Evolutionary conservation across 2,888 invertebrate genomes (phyloP).

Genomic region (Pachydiplax longipennis): DNA sequence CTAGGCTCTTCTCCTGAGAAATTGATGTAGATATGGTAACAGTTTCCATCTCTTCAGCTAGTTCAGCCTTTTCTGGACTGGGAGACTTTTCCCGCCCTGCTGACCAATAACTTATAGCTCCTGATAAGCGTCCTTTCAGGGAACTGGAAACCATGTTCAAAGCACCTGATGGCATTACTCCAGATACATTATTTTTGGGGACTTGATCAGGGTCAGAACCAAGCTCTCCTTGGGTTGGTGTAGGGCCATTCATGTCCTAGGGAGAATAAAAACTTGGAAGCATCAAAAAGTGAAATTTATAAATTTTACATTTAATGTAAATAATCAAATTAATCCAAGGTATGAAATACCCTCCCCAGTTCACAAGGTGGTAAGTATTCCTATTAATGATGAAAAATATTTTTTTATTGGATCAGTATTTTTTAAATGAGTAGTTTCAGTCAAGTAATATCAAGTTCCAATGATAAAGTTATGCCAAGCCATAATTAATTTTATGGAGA

Average conservation of each 20-base stretch:
- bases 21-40: background rate
- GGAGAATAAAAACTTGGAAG: background rate
- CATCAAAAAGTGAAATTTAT: too few relatives aligned
- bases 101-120: constrained; percentile 53
- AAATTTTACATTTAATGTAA: too few relatives aligned
- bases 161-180: background rate
- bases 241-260: background rate
- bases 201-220: background rate
- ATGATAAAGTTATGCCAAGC: too few relatives aligned
- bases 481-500: too few relatives aligned
- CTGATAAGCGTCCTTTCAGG: constrained; percentile 51
- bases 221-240: background rate
- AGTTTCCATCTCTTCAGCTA: background rate
- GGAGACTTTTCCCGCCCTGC: constrained; percentile 50
- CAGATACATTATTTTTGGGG: background rate
- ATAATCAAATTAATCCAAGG: too few relatives aligned
- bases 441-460: too few relatives aligned
- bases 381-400: too few relatives aligned
- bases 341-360: too few relatives aligned
- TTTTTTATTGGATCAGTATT: too few relatives aligned
- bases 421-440: too few relatives aligned
- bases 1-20: background rate
- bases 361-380: too few relatives aligned
- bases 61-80: constrained; percentile 49
- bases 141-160: constrained; percentile 49